Evolutionary conservation across 1,140 invertebrate species (phyloP), one percentile per base, ranked within the genome.

Genomic region (Drosophila tropicalis): DNA sequence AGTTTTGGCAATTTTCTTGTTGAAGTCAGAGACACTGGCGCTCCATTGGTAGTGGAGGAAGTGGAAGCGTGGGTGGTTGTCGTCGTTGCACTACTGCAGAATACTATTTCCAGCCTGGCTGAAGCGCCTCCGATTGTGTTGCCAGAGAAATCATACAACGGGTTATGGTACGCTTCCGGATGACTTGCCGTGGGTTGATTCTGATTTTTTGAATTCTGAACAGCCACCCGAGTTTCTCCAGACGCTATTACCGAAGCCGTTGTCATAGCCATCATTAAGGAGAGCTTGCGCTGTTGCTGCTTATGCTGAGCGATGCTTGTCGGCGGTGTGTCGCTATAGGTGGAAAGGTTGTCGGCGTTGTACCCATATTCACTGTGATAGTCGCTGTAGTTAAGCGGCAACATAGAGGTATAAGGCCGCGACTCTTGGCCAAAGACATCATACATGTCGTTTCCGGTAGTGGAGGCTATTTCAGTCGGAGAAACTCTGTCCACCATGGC

Each of bases 351-450:
- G 54, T 90, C 81, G 15, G 56, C 39, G 57, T 77, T 72, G 51
- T 72, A 67, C 44, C 83, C 91, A 68, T 93, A 93, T 91, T 96
- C 96, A 78, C 44, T 51, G 44, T 94, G 94, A 91, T 95, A 95
- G 91, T 95, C 95, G 74, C 94, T 95, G 86, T 96, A 94, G 40
- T 91, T 77, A 25, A 90, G 56, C 32, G 91, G 76, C 40, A 91
- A 60, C 78, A 91, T 86, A 5, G 91, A 90, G 29, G 80, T 87
- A 47, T 90, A 77, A 6, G 79, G 76, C 12, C 89, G 60, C n/a
- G 66, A 19, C 29, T 72, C 70, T 67, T 79, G 68, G 41, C 63
- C 54, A 17, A 60, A 68, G n/a, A 54, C 71, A 9, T 75, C 80
- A 44, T 69, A 67, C 10, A 57, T 54, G 56, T 25, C 47, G 54